Base-by-base conservation (phyloP, 2,797 vertebrate species). In the Hozukius guyotensis region DNA sequence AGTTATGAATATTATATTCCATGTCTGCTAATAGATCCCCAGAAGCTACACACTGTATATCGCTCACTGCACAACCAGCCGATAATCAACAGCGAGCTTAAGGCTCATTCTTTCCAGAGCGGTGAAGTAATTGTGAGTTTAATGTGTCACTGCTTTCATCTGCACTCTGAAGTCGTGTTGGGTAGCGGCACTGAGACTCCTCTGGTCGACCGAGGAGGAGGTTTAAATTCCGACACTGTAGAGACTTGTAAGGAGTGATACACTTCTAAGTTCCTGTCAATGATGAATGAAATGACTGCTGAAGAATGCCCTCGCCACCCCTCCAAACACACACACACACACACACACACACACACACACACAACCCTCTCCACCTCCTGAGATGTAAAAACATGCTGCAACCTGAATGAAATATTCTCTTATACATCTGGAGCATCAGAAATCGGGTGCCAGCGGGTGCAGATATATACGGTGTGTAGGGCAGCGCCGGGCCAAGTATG, bases 171-270 rank as follows among this genome's bases (percentile, higher is more conserved):
- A 66, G 76, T 83, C 11, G 8, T 29, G 6, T 14, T 52, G 3
- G 29, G 62, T 57, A 22, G 53, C 32, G 1, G 24, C 53, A 8
- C 77, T 0, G 4, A 59, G 53, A 27, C 63, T 60, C 25, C 4
- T 38, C 59, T 16, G 53, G 11, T 55, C 10, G 42, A 27, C 36
- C 2, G 8, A 78, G 72, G 38, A 66, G 74, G 65, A 52, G 74
- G 49, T 42, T 81, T 72, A 31, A 87, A 93, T 93, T 90, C 91
- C 88, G 29, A 72, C 86, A 84, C 84, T 92, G 91, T 49, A 89
- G 79, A 92, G 90, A 93, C 92, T 89, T 92, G 92, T 86, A 87
- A 53, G 79, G 36, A 69, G 78, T 60, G 84, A 87, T 84, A 83
- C 78, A 84, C 77, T 80, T 74, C 73, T 85, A 18, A 49, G 81